Evolutionary conservation across 1,140 invertebrate genomes (phyloP).

Genomic region (Micrasema minimum): DNA sequence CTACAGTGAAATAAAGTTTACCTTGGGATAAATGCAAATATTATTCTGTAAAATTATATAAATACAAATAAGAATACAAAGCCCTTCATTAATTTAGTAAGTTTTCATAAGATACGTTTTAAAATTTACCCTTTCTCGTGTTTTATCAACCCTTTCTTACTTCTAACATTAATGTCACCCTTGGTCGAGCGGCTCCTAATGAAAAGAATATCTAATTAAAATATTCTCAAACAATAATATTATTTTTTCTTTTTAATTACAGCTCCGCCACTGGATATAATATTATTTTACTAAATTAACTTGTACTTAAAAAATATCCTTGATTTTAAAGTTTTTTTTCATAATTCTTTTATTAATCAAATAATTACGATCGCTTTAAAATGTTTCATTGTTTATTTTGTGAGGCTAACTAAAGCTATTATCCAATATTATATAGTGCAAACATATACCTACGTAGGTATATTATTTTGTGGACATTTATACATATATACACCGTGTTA

Average conservation of each 20-base stretch:
- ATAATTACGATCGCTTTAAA: too few relatives aligned
- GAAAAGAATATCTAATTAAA: constrained; percentile 52
- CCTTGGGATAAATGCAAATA: background rate
- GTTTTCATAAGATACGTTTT: constrained; percentile 2
- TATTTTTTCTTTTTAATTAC: constrained; percentile 33
- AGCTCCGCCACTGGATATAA: constrained; percentile 6
- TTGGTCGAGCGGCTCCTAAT: constrained; percentile 40
- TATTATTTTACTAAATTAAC: constrained; percentile 1
- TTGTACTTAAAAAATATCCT: background rate
- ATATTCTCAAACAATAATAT: constrained; percentile 44
- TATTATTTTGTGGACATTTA: too few relatives aligned
- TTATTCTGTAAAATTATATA: constrained; percentile 12
- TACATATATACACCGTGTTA: too few relatives aligned
- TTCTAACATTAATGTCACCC: constrained; percentile 48
- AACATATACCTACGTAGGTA: too few relatives aligned
- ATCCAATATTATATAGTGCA: too few relatives aligned
- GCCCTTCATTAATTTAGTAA: constrained; percentile 14
- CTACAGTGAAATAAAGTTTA: too few relatives aligned
- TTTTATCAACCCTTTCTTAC: constrained; percentile 19
- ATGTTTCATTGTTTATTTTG: too few relatives aligned
- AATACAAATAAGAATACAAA: constrained; percentile 15
- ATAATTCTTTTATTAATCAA: too few relatives aligned
- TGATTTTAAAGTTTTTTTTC: background rate
- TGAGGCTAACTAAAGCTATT: too few relatives aligned
- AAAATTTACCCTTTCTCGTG: constrained; percentile 4